Evolutionary conservation across 2,797 vertebrate genomes (phyloP).

Genomic region (Schizothorax lantsangensis): DNA sequence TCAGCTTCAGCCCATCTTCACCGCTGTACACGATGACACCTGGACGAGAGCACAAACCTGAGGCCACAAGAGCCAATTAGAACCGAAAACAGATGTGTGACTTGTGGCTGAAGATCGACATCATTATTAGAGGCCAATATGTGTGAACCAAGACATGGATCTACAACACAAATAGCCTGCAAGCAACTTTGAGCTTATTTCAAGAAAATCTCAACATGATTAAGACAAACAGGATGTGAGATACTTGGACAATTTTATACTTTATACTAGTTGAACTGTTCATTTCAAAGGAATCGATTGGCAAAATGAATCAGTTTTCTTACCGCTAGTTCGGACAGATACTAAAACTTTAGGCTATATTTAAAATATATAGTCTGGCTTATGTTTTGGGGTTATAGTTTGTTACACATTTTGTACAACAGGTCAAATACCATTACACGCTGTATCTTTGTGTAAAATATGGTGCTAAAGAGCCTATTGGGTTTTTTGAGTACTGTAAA

Average conservation of each 20-base stretch:
- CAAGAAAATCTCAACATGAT: background rate
- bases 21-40: constrained; percentile 46
- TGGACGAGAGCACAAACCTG: constrained; percentile 31
- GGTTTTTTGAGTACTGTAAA: constrained; percentile 8
- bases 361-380: too few relatives aligned
- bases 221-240: background rate
- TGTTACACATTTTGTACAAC: too few relatives aligned
- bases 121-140: background rate
- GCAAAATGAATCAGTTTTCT: background rate
- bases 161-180: constrained; percentile 6
- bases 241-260: background rate
- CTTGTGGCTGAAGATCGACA: constrained; percentile 26
- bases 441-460: background rate
- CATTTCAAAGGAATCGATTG: background rate
- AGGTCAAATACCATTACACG: background rate
- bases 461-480: background rate
- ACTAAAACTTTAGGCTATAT: too few relatives aligned
- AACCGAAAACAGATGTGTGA: constrained; percentile 37
- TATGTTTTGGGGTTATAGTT: too few relatives aligned
- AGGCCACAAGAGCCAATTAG: constrained; percentile 45
- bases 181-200: background rate
- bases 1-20: constrained; percentile 55
- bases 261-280: background rate
- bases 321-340: background rate
- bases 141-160: constrained; percentile 12